Evolutionary conservation across 2,888 invertebrate genomes (phyloP).

Genomic region (Clistopyga incitator): DNA sequence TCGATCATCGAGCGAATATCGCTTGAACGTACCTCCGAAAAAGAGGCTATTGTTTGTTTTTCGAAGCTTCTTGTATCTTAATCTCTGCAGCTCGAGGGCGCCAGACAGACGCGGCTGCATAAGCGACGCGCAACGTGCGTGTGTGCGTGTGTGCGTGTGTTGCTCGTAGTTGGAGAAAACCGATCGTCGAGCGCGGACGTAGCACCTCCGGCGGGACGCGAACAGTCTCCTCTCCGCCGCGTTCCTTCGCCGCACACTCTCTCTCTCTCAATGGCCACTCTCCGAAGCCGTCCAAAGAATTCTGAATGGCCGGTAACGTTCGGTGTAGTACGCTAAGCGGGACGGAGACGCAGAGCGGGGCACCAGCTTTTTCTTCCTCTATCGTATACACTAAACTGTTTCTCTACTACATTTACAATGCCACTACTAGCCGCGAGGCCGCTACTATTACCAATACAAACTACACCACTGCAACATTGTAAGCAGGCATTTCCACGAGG

Average conservation of each 20-base stretch:
- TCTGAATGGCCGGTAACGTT: slow-evolving; percentile 55
- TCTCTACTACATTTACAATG: slow-evolving; percentile 9
- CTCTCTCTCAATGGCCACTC: slow-evolving; percentile 68
- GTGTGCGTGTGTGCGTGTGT: too few relatives aligned
- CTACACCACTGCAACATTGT: background rate
- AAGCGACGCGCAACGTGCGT: background rate
- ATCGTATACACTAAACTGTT: slow-evolving; percentile 3
- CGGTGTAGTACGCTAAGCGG: slow-evolving; percentile 56
- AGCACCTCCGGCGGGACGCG: slow-evolving; percentile 39
- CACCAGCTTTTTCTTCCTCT: background rate
- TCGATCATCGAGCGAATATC: background rate
- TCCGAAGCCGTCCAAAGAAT: slow-evolving; percentile 44
- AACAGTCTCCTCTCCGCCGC: slow-evolving; percentile 31
- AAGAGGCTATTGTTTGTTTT: background rate
- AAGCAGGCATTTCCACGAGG: slow-evolving; percentile 30
- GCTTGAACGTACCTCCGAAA: background rate
- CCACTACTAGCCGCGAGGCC: background rate
- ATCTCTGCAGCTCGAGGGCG: background rate
- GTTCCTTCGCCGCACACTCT: slow-evolving; percentile 53
- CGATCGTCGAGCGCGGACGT: slow-evolving; percentile 33
- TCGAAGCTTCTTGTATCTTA: background rate
- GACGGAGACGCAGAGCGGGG: slow-evolving; percentile 21
- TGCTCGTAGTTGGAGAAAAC: background rate
- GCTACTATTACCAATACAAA: background rate
- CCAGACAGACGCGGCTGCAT: background rate